phyloP scores from a whole-genome alignment of 2,888 invertebrate genomes.

The Allacma fusca region DNA sequence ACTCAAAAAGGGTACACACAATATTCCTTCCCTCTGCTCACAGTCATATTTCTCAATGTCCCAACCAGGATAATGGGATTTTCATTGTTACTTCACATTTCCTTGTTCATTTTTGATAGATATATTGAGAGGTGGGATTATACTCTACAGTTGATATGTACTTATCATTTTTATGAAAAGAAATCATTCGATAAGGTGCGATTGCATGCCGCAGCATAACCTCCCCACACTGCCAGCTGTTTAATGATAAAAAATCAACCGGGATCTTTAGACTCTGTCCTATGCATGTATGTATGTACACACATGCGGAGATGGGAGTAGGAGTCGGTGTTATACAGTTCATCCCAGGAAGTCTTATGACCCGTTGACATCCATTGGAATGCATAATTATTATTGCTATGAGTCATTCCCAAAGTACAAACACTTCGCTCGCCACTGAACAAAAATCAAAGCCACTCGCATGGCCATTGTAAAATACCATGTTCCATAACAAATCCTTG shows the following conservation, averaged over 20 bases:
- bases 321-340: too few relatives aligned
- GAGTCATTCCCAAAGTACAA: not conserved
- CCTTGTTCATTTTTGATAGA: constrained; percentile 16
- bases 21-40: not conserved
- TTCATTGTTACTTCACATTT: constrained; percentile 5
- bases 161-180: not conserved
- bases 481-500: too few relatives aligned
- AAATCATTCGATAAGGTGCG: not conserved
- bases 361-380: not conserved
- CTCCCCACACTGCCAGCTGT: not conserved
- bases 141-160: not conserved
- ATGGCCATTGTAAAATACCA: too few relatives aligned
- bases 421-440: not conserved
- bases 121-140: constrained; percentile 12
- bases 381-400: not conserved
- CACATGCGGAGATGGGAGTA: too few relatives aligned
- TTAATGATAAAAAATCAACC: not conserved
- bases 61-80: constrained; percentile 9
- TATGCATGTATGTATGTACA: too few relatives aligned
- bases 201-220: not conserved
- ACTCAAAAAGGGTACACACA: constrained; percentile 25
- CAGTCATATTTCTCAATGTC: constrained; percentile 9
- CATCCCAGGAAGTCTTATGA: not conserved
- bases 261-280: not conserved
- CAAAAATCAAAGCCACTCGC: too few relatives aligned